Evolutionary conservation across 2,888 invertebrate genomes (phyloP).

Genomic region (Macaria notata): DNA sequence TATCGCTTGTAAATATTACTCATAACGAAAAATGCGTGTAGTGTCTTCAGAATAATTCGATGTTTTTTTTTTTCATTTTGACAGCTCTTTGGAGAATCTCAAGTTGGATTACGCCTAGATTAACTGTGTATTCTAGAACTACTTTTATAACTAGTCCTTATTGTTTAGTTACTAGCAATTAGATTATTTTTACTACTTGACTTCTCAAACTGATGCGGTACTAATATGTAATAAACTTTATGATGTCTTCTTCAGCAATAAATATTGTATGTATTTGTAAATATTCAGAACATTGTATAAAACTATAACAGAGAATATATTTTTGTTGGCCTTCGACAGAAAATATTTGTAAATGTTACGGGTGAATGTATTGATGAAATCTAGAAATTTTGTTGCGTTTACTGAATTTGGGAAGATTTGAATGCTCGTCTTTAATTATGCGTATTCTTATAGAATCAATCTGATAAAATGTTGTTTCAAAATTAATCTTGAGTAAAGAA

Average conservation of each 20-base stretch:
- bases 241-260: constrained; percentile 77
- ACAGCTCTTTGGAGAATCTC: constrained; percentile 35
- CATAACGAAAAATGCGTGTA: constrained; percentile 30
- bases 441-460: constrained; percentile 30
- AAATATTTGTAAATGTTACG: constrained; percentile 59
- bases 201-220: constrained; percentile 56
- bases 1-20: constrained; percentile 70
- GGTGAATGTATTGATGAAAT: constrained; percentile 39
- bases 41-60: constrained; percentile 22
- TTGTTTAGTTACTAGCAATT: constrained; percentile 70
- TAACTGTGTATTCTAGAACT: constrained; percentile 63
- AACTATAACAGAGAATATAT: constrained; percentile 71
- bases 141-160: constrained; percentile 79
- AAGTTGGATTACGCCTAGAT: constrained; percentile 49
- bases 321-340: constrained; percentile 72
- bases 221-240: constrained; percentile 60
- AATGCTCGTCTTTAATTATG: constrained; percentile 13
- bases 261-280: constrained; percentile 74
- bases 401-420: neutral
- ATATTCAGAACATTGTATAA: constrained; percentile 73
- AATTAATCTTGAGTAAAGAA: too few species aligned
- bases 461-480: constrained; percentile 2
- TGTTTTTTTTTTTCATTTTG: constrained; percentile 23
- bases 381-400: constrained; percentile 22
- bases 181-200: constrained; percentile 55